Evolutionary conservation across 2,888 invertebrate genomes (phyloP), one percentile per base, ranked within the genome.

Genomic region (Tryphoninae sp.): DNA sequence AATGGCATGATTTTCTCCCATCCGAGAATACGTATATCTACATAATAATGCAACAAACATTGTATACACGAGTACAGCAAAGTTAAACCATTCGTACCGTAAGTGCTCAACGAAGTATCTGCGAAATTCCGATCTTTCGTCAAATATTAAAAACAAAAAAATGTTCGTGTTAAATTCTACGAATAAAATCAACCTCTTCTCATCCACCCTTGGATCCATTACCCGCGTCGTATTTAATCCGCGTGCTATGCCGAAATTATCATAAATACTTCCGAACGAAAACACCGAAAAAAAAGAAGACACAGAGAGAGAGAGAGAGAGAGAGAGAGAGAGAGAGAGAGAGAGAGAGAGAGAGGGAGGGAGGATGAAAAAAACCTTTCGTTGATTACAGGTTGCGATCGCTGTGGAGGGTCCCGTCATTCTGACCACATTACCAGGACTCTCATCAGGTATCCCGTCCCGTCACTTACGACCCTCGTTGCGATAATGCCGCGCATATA

Each of bases 1-100:
- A 79, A 79, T 79, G 68, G 79, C 51, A 72, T 62, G 72, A 73
- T 82, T 79, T 69, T 72, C 67, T 33, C 42, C 22, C 19, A 67
- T 53, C 65, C 51, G 51, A 42, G 49, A 11, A 19, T 26, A 59
- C 59, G 53, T 49, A 51, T 7, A 62, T 42, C 40, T 55, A 42
- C 11, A 22, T 23, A 53, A 23, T 13, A 19, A 33, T 49, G n/a
- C 26, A 19, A 16, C 49, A 61, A 67, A 42, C 49, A 11, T 45
- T 51, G 68, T 42, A 45, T 22, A 23, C 13, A 49, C 16, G 33
- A 23, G 22, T 65, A 61, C 13, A 11, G 11, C 7, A 23, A 49
- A 51, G 49, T 42, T 42, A 49, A 49, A 49, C 45, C 49, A 33
- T 26, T 26, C n/a, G 23, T 49, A 26, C 33, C 16, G 11, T 13